Evolutionary conservation across 2,888 invertebrate genomes (phyloP).

Genomic region (Lasiommata megera): DNA sequence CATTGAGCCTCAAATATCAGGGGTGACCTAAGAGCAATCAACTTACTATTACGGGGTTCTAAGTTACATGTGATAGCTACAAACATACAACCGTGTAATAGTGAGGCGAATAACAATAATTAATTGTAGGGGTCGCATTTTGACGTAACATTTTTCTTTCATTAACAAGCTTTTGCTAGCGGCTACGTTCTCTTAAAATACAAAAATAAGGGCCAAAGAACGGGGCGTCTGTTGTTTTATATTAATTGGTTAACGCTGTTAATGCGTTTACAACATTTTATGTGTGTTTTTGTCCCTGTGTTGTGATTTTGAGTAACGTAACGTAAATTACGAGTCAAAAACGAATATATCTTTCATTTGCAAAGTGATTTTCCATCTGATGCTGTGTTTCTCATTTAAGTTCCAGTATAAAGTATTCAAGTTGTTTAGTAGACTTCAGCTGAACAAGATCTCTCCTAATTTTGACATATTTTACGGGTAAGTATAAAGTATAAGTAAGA

Average conservation of each 20-base stretch:
- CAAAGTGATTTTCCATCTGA: neutral
- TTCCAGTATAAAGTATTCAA: too few species aligned
- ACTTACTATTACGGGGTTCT: slow-evolving; percentile 2
- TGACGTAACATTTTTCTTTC: neutral
- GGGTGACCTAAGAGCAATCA: slow-evolving; percentile 9
- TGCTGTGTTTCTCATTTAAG: too few species aligned
- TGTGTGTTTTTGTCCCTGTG: neutral
- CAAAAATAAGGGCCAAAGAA: neutral
- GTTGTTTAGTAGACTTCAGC: too few species aligned
- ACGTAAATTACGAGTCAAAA: neutral
- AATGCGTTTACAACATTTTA: neutral
- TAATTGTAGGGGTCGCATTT: neutral
- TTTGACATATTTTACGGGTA: too few species aligned
- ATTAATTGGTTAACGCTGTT: neutral
- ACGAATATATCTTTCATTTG: neutral
- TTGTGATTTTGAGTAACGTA: neutral
- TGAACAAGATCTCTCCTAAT: too few species aligned
- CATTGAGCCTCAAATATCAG: slow-evolving; percentile 8
- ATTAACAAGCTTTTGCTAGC: neutral
- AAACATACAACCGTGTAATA: slow-evolving; percentile 5
- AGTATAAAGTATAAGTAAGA: too few species aligned
- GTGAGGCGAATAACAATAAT: neutral
- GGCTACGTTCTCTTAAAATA: neutral
- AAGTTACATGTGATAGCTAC: neutral
- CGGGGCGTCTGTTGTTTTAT: neutral